These are phyloP conservation scores for Premnoplex brunnescens DNA, from an alignment of 2,797 vertebrate species.

Conservation along the genomic window DNA sequence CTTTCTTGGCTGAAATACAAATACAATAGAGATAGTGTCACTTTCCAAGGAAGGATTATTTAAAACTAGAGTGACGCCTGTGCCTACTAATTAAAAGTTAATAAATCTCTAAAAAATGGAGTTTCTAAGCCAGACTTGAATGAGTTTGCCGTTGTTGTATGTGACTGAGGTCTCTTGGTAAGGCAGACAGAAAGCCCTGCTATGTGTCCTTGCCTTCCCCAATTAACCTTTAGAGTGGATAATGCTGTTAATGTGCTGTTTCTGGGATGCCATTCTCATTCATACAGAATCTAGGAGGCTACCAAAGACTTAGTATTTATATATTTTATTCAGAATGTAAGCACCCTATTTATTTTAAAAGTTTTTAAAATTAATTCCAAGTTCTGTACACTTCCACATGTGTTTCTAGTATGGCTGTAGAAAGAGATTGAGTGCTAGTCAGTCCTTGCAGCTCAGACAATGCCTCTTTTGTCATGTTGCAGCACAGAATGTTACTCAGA, in stretches of 20 bases:
- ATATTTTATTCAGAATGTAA: background rate
- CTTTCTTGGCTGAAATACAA: background rate
- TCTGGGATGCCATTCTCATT: background rate
- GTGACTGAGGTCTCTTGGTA: background rate
- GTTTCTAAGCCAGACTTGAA: background rate
- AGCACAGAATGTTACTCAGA: background rate
- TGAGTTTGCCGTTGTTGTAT: background rate
- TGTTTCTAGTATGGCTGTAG: background rate
- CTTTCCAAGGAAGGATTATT: background rate
- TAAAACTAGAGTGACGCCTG: background rate
- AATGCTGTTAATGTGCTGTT: background rate
- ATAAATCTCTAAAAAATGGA: background rate
- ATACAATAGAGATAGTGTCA: background rate
- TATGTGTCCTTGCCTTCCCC: background rate
- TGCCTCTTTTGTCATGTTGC: conserved; percentile 9
- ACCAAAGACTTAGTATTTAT: background rate
- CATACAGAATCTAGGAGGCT: background rate
- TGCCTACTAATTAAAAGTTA: background rate
- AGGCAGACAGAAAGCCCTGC: background rate
- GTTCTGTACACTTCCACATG: background rate
- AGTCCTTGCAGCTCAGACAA: background rate
- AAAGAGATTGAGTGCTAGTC: background rate
- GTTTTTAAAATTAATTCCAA: background rate
- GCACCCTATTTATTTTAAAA: background rate
- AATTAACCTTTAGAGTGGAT: background rate